These are phyloP conservation scores for Cygnus olor DNA, from an alignment of 2,797 vertebrate genomes.

Conservation along the genomic window DNA sequence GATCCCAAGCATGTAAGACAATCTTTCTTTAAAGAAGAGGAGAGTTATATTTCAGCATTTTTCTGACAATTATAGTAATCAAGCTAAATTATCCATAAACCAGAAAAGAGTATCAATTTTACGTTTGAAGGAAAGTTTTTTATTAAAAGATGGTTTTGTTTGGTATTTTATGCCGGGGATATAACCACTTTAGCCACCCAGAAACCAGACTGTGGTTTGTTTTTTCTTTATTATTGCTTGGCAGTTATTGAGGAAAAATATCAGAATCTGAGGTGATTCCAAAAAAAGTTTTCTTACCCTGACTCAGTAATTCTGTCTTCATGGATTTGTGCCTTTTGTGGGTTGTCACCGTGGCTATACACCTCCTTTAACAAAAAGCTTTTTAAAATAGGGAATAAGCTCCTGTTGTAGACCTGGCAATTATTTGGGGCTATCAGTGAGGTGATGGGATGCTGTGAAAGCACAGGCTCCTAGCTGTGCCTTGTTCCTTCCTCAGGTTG, in stretches of 20 bases:
- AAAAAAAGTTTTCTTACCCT: slow-evolving; percentile 30
- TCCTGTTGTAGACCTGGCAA: not conserved
- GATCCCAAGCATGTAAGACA: slow-evolving; percentile 49
- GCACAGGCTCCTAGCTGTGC: not conserved
- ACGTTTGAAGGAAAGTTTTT: slow-evolving; percentile 54
- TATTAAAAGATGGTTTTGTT: slow-evolving; percentile 58
- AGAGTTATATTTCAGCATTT: slow-evolving; percentile 60
- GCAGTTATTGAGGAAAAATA: slow-evolving; percentile 44
- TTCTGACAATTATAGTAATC: slow-evolving; percentile 65
- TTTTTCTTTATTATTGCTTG: slow-evolving; percentile 57
- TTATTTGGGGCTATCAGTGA: not conserved
- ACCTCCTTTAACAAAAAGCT: not conserved
- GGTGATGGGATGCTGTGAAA: not conserved
- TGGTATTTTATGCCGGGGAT: slow-evolving; percentile 59
- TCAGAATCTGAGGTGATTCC: slow-evolving; percentile 7
- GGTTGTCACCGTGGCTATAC: not conserved
- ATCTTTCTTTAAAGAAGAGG: slow-evolving; percentile 57
- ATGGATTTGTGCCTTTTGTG: not conserved
- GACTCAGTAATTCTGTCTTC: slow-evolving; percentile 36
- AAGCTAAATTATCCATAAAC: slow-evolving; percentile 67
- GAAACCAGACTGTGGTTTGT: slow-evolving; percentile 52
- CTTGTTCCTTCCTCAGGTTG: not conserved
- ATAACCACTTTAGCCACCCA: slow-evolving; percentile 54
- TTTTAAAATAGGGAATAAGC: not conserved
- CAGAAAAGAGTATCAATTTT: slow-evolving; percentile 66